A percentile compares a stretch with the other conserved stretches of the same genome.
Evolutionary conservation across 2,888 invertebrate genomes (phyloP).

Genomic region (Amphipoea oculea): DNA sequence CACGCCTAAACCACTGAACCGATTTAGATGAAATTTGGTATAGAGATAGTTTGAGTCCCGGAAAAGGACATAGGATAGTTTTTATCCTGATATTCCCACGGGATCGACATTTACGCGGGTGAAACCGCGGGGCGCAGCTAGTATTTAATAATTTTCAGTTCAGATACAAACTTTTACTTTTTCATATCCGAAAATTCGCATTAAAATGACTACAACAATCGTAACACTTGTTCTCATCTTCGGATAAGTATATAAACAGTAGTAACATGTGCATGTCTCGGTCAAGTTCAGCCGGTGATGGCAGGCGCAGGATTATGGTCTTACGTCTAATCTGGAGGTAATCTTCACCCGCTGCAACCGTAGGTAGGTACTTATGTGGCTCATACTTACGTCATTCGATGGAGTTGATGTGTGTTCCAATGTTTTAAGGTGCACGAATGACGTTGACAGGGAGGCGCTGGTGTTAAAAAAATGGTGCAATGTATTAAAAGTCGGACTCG

Average conservation of each 20-base stretch:
- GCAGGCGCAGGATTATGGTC: conserved; percentile 79
- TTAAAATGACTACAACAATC: neutral
- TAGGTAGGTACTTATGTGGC: conserved; percentile 18
- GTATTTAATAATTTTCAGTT: neutral
- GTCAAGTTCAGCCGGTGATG: conserved; percentile 83
- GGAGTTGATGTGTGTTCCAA: conserved; percentile 10
- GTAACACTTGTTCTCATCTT: neutral
- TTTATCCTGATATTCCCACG: no score
- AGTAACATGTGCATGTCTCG: conserved; percentile 61
- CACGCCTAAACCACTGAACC: no score
- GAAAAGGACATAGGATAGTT: no score
- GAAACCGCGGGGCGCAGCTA: no score
- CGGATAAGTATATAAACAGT: neutral
- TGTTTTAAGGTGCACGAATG: neutral
- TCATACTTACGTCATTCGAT: conserved; percentile 36
- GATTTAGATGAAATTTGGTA: no score
- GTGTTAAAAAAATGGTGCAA: no score
- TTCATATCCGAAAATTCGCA: neutral
- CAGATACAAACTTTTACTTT: neutral
- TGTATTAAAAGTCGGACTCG: no score
- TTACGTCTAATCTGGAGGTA: conserved; percentile 82
- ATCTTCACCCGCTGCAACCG: conserved; percentile 73
- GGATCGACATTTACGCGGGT: no score
- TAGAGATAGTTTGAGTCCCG: no score
- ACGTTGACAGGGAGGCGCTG: neutral